Evolutionary conservation across 1,140 invertebrate species (phyloP).

Genomic region (Hydropsyche tenuis): DNA sequence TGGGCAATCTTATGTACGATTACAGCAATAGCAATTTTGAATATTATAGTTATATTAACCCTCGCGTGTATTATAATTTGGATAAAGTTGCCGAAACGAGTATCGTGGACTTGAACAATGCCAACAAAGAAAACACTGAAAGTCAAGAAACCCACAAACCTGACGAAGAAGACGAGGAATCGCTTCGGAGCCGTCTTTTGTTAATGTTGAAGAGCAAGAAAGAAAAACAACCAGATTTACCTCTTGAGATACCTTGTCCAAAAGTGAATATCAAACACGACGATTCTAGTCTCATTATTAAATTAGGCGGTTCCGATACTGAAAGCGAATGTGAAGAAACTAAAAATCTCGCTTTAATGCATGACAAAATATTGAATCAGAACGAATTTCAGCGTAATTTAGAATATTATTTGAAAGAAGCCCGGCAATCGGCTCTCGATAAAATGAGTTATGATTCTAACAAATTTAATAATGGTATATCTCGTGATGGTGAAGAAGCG

Average conservation of each 20-base stretch:
- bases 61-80: not conserved
- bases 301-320: slow-evolving; percentile 59
- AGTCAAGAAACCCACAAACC: slow-evolving; percentile 25
- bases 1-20: slow-evolving; percentile 4
- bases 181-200: slow-evolving; percentile 58
- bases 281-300: slow-evolving; percentile 54
- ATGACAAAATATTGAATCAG: slow-evolving; percentile 58
- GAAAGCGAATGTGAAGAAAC: slow-evolving; percentile 61
- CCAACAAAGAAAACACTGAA: slow-evolving; percentile 14
- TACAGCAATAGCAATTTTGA: not conserved
- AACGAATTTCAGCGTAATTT: slow-evolving; percentile 59
- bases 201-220: slow-evolving; percentile 59
- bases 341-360: slow-evolving; percentile 62
- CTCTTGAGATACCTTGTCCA: slow-evolving; percentile 7
- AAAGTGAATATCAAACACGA: slow-evolving; percentile 32
- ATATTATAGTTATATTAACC: not conserved
- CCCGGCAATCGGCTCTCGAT: slow-evolving; percentile 53
- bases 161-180: slow-evolving; percentile 58
- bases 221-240: not conserved
- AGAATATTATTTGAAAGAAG: slow-evolving; percentile 58
- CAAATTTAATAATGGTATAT: not conserved
- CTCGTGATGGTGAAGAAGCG: not conserved
- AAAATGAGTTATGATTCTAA: slow-evolving; percentile 37
- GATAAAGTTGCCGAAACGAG: not conserved
- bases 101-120: not conserved